phyloP scores from a whole-genome alignment of 2,888 invertebrate species.

The Ectemnius cavifrons region DNA sequence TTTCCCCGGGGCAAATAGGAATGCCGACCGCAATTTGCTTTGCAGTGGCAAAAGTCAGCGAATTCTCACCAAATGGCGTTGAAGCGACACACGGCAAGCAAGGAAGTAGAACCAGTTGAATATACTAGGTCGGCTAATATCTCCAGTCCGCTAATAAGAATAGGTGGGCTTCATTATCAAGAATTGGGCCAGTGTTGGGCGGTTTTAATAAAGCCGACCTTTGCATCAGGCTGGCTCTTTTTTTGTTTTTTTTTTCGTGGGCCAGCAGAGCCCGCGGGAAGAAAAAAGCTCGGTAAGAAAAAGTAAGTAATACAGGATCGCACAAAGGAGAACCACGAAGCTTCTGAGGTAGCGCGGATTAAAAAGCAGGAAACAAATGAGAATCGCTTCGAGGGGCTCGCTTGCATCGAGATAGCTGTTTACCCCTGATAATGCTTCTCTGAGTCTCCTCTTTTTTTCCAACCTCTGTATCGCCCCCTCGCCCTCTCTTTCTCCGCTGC shows the following conservation, averaged over 20 bases:
- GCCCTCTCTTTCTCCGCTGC: not conserved
- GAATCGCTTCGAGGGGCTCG: constrained; percentile 66
- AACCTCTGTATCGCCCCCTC: not conserved
- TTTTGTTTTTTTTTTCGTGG: no score
- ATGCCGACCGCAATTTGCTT: no score
- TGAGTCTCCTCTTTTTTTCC: constrained; percentile 16
- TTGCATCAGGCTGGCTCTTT: not conserved
- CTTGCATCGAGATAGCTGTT: constrained; percentile 65
- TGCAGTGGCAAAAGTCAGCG: not conserved
- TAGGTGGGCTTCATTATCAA: constrained; percentile 22
- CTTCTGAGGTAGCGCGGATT: constrained; percentile 55
- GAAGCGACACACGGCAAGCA: not conserved
- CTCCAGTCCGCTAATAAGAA: constrained; percentile 9
- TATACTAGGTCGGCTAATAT: not conserved
- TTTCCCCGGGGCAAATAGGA: not conserved
- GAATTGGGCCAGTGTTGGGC: constrained; percentile 35
- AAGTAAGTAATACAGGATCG: constrained; percentile 27
- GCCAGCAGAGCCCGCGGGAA: not conserved
- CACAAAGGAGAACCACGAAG: constrained; percentile 41
- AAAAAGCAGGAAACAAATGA: constrained; percentile 69
- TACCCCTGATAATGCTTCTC: constrained; percentile 56
- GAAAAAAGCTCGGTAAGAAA: constrained; percentile 1
- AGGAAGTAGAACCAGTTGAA: no score
- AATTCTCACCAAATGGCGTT: not conserved
- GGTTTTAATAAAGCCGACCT: constrained; percentile 44